phyloP scores from a whole-genome alignment of 2,797 vertebrate genomes.

The Gadopsis bispinosus region DNA sequence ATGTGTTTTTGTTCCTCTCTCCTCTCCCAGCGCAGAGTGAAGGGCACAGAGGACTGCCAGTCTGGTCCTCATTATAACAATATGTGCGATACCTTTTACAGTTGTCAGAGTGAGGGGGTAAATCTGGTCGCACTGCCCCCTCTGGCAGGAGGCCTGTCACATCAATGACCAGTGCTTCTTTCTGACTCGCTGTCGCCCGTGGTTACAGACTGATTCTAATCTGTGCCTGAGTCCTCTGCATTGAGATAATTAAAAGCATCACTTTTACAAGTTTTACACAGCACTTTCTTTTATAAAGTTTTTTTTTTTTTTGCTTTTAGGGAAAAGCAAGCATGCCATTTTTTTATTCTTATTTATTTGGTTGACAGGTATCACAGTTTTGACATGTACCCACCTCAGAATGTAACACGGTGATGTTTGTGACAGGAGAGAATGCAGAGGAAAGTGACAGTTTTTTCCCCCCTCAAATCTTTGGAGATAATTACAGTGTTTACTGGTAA shows the following conservation, averaged over 20 bases:
- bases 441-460: slow-evolving; percentile 31
- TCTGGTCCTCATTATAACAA: slow-evolving; percentile 88
- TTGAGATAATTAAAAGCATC: slow-evolving; percentile 78
- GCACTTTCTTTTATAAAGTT: slow-evolving; percentile 27
- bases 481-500: slow-evolving; percentile 72
- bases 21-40: slow-evolving; percentile 64
- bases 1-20: slow-evolving; percentile 19
- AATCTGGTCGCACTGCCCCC: slow-evolving; percentile 79
- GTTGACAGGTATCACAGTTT: slow-evolving; percentile 48
- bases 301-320: background rate
- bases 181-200: slow-evolving; percentile 80
- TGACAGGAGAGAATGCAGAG: slow-evolving; percentile 17
- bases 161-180: slow-evolving; percentile 80
- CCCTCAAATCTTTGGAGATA: slow-evolving; percentile 61
- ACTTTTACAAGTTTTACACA: slow-evolving; percentile 57
- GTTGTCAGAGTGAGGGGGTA: slow-evolving; percentile 86
- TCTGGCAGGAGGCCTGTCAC: slow-evolving; percentile 82
- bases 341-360: slow-evolving; percentile 1
- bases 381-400: slow-evolving; percentile 30
- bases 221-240: slow-evolving; percentile 59
- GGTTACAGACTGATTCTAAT: slow-evolving; percentile 81
- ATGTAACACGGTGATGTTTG: slow-evolving; percentile 51
- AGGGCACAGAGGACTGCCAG: slow-evolving; percentile 80
- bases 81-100: slow-evolving; percentile 88
- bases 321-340: too few species aligned